These are phyloP conservation scores for Vollenhovia emeryi DNA, from an alignment of 1,140 invertebrate species.

Conservation along the genomic window DNA sequence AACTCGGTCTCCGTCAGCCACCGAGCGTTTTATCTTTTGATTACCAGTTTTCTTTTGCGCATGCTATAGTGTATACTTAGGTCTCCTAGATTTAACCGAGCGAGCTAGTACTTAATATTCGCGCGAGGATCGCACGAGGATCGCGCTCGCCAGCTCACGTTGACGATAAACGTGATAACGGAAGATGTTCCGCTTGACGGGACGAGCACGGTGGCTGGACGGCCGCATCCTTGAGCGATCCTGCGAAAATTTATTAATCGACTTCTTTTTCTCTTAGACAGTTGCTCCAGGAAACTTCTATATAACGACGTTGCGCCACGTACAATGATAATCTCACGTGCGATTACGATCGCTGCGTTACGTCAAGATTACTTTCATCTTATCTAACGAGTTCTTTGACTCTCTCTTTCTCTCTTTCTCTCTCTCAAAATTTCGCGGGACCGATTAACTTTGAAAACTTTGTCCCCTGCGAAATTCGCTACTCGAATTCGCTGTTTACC, in stretches of 20 bases:
- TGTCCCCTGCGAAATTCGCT: background rate
- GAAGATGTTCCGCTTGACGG: background rate
- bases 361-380: slow-evolving; percentile 61
- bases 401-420: background rate
- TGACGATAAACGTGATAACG: background rate
- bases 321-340: slow-evolving; percentile 63
- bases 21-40: slow-evolving; percentile 34
- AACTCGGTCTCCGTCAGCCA: slow-evolving; percentile 43
- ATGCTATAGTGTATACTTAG: slow-evolving; percentile 69
- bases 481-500: background rate
- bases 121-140: slow-evolving; percentile 55
- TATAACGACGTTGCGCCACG: slow-evolving; percentile 74
- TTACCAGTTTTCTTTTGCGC: slow-evolving; percentile 62
- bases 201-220: background rate
- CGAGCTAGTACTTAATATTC: slow-evolving; percentile 48
- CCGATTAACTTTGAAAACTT: background rate
- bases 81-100: slow-evolving; percentile 59
- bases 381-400: background rate
- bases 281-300: slow-evolving; percentile 77
- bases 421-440: background rate
- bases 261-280: slow-evolving; percentile 68
- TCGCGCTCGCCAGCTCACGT: slow-evolving; percentile 17
- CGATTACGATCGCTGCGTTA: slow-evolving; percentile 7
- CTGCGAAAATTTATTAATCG: slow-evolving; percentile 65
- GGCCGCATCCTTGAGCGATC: slow-evolving; percentile 55